Evolutionary conservation across 2,113 vertebrate species (phyloP), one percentile per base, ranked within the genome.

Genomic region (Clarias batrachus): DNA sequence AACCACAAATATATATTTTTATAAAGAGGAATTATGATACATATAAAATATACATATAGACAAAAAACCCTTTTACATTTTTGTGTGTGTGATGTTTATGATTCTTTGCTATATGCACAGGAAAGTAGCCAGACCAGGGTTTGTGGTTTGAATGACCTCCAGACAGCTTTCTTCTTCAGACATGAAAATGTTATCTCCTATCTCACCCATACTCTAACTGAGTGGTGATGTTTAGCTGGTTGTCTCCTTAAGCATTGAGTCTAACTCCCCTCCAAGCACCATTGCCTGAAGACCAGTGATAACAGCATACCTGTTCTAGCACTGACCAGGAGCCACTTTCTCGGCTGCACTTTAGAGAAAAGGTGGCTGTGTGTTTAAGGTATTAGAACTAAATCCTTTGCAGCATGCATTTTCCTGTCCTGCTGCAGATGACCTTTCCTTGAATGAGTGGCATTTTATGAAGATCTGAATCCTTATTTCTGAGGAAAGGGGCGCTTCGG

Each of bases 211-310:
- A 81, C 91, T 88, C 84, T 66, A 85, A 82, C 71, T 88, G 90
- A 87, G 86, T 60, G 9, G 54, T 88, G 54, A 79, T 37, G 82
- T 86, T 89, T 81, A 86, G 80, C 12, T 14, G 71, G 52, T 63
- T 59, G 82, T 81, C 82, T 37, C 59, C 57, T 65, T 41, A 48
- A 48, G 48, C 37, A 71, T 25, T 76, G 3, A 59, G 62, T n/a
- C 90, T 81, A 87, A 84, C 70, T 33, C 84, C 87, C 85, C 90
- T 89, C 87, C 92, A 91, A 93, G 89, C 88, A 82, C 73, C 78
- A 82, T 92, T 19, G 91, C 92, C 93, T 93, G 92, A 91, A 86
- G 90, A 90, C 90, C 88, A 91, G 90, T 78, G 92, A 94, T 94
- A 94, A 93, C 90, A 87, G 73, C 70, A 48, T 25, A 84, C 81